These are phyloP conservation scores for Gymnopithys bicolor DNA, from an alignment of 2,797 vertebrate genomes.

Conservation along the genomic window DNA sequence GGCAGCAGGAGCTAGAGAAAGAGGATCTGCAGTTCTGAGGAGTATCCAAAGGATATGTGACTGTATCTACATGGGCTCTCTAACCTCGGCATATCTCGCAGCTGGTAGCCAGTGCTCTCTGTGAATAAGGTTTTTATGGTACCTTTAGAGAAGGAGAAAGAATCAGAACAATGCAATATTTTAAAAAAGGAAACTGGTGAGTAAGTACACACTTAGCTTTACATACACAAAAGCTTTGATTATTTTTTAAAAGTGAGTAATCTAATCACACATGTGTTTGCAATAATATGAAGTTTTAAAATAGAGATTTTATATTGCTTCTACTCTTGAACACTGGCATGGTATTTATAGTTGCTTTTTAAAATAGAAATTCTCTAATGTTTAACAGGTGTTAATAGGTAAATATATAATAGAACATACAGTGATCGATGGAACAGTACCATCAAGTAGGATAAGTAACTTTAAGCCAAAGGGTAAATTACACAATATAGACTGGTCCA, in stretches of 20 bases:
- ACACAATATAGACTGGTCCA: not conserved
- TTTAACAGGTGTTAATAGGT: not conserved
- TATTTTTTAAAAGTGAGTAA: conserved; percentile 8
- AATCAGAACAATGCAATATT: not conserved
- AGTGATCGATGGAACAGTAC: not conserved
- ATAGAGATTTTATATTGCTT: not conserved
- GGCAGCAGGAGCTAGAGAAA: not conserved
- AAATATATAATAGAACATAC: not conserved
- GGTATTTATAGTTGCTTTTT: not conserved
- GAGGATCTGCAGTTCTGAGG: not conserved
- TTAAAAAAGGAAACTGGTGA: not conserved
- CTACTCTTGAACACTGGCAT: not conserved
- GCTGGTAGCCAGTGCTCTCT: not conserved
- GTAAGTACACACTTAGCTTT: not conserved
- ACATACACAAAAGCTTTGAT: conserved; percentile 12
- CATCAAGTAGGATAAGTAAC: not conserved
- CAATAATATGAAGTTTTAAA: not conserved
- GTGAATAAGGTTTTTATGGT: not conserved
- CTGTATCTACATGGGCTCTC: not conserved
- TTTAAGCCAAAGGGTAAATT: not conserved
- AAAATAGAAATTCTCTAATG: not conserved
- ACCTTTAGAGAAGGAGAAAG: not conserved
- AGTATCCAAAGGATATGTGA: not conserved
- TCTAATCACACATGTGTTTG: not conserved
- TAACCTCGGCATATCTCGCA: rapidly evolving